Evolutionary conservation across 92 coral and sea anemone genomes (phyloP), one percentile per base, ranked within the genome.

Genomic region (Parazoanthus darwini): DNA sequence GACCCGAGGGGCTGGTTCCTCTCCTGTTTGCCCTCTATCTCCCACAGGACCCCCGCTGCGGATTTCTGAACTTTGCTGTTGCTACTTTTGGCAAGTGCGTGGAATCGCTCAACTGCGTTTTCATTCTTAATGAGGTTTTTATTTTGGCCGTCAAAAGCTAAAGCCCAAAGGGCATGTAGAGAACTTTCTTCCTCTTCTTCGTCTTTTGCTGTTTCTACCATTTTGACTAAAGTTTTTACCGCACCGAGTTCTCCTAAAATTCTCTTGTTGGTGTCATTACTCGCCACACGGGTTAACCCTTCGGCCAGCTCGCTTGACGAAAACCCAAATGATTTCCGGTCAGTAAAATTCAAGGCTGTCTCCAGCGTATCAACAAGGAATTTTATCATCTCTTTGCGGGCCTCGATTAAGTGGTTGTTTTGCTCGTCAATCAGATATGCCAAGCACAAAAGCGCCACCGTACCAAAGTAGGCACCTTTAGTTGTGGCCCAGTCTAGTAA

Each of bases 11-110:
- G 68, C 54, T 76, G 73, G 42, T 8, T 82, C 6, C 88, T 43
- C 54, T 26, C 79, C 76, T 88, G 88, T 72, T 93, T 93, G 6
- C 91, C 93, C 66, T 82, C 92, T 29, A 93, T 75, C 88, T 93
- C 94, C 96, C 96, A 93, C 50, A 93, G 88, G 88, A 93, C 91
- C 79, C 96, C 96, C 50, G 90, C 90, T 10, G 92, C 96, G 1
- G 92, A 93, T 38, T 93, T 93, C 66, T 76, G 78, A 1, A 87
- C 78, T 51, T 87, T 74, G 6, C 88, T 79, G 56, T 91, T 88
- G 3, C 81, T 58, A 56, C 90, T 89, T 68, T 85, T 88, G 71
- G 88, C 88, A 65, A 93, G 74, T 48, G 74, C 35, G 6, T 86
- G 82, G 13, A 91, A 50, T 20, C 58, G 26, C 3, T 88, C 83